phyloP scores from a whole-genome alignment of 2,113 vertebrate genomes.

The Brachypodius melanocephalos region DNA sequence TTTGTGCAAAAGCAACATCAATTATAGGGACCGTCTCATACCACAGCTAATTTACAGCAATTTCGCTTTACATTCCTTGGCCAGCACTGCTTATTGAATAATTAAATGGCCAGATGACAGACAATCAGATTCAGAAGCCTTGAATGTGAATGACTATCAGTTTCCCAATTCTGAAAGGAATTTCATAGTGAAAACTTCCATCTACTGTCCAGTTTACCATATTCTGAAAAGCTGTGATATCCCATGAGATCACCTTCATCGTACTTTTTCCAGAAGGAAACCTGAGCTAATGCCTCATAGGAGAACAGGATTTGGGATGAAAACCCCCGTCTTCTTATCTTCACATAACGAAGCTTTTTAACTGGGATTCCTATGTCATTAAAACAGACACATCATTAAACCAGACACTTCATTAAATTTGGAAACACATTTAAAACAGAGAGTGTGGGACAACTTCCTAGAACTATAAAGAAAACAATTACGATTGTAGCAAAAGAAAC shows the following conservation, averaged over 20 bases:
- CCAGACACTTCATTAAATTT: background rate
- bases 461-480: background rate
- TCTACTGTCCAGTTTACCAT: background rate
- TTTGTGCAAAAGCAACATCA: background rate
- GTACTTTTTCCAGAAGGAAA: slow-evolving; percentile 24
- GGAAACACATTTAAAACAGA: background rate
- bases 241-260: background rate
- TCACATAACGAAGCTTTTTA: background rate
- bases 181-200: background rate
- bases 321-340: background rate
- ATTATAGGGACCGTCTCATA: background rate
- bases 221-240: background rate
- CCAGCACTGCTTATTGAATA: slow-evolving; percentile 8
- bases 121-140: background rate
- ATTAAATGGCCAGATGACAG: background rate
- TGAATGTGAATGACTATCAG: background rate
- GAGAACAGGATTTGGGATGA: background rate
- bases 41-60: background rate
- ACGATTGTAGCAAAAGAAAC: background rate
- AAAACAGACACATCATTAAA: background rate
- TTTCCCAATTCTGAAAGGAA: slow-evolving; percentile 8
- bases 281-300: background rate
- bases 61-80: slow-evolving; percentile 5
- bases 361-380: background rate
- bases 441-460: background rate